phyloP scores from a whole-genome alignment of 2,113 vertebrate species.

The Percopsis transmontana region DNA sequence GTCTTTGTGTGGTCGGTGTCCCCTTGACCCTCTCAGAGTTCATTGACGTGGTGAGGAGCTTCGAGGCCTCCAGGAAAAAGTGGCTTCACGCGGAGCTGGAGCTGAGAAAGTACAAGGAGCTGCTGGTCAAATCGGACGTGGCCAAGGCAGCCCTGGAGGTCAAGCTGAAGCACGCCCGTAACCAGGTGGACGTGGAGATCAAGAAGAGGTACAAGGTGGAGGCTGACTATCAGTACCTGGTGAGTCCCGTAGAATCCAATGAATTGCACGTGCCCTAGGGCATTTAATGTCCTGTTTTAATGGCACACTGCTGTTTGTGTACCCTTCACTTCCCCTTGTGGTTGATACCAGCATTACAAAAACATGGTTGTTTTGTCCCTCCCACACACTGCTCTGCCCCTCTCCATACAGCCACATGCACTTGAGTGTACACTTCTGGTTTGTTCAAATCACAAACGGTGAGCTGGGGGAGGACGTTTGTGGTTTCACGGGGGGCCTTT shows the following conservation, averaged over 20 bases:
- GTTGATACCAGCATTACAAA: no score
- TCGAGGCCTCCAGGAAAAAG: constrained; percentile 72
- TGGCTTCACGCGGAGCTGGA: constrained; percentile 79
- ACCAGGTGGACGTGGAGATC: constrained; percentile 88
- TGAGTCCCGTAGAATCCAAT: constrained; percentile 30
- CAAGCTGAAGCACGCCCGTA: constrained; percentile 84
- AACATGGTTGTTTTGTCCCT: no score
- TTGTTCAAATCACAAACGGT: no score
- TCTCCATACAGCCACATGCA: no score
- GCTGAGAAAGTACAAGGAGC: constrained; percentile 75
- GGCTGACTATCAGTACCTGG: constrained; percentile 82
- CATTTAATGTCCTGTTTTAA: no score
- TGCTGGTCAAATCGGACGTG: constrained; percentile 79
- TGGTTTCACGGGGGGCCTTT: no score
- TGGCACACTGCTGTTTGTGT: no score
- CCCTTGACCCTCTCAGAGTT: constrained; percentile 65
- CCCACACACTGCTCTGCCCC: no score
- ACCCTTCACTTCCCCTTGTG: no score
- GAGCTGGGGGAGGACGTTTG: no score
- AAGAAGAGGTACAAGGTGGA: constrained; percentile 82
- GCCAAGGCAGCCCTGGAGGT: constrained; percentile 81
- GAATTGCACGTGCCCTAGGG: neutral
- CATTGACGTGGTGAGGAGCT: constrained; percentile 65
- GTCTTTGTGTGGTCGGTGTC: neutral
- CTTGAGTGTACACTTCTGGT: no score